Evolutionary conservation across 2,888 invertebrate species (phyloP), one percentile per base, ranked within the genome.

Genomic region (Cephus spinipes): DNA sequence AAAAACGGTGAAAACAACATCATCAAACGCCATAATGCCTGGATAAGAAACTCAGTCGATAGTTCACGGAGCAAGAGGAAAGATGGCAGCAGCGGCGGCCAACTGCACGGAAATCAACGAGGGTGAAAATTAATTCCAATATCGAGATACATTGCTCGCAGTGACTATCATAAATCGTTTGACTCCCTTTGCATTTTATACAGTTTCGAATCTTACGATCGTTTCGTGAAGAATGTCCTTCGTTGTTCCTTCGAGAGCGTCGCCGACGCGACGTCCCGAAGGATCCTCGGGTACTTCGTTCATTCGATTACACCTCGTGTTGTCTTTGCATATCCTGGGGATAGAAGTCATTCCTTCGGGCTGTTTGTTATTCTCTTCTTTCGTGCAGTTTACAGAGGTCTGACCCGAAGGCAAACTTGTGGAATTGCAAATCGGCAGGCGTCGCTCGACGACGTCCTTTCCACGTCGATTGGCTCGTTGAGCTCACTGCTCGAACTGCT

Each of bases 291-390:
- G 31, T 33, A 23, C 71, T 31, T 31, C 32, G 71, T 71, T 71
- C 71, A 71, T 71, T 71, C 71, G 71, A 71, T 71, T 71, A 71
- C 71, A 33, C 31, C 30, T 32, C 12, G 71, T 71, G 32, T 71
- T 71, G 71, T 71, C 71, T 15, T 71, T 71, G 71, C 15, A 71
- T 71, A 30, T 33, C 23, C 32, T 31, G 71, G 31, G 31, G 55
- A 55, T 55, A 55, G 9, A 23, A 55, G 55, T 55, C 55, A 71
- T 71, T 31, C 32, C 71, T 32, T 33, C 9, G 12, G 71, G 31
- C 71, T 71, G 71, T 71, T 31, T 71, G 30, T 71, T 71, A 31
- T 71, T 71, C 71, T 31, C 31, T 71, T 71, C 71, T 71, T 71
- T 31, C 71, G 11, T 33, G 12, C 71, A 11, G 33, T 33, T 33